Evolutionary conservation across 2,113 vertebrate genomes (phyloP), one percentile per base, ranked within the genome.

Genomic region (Phrynocephalus versicolor): DNA sequence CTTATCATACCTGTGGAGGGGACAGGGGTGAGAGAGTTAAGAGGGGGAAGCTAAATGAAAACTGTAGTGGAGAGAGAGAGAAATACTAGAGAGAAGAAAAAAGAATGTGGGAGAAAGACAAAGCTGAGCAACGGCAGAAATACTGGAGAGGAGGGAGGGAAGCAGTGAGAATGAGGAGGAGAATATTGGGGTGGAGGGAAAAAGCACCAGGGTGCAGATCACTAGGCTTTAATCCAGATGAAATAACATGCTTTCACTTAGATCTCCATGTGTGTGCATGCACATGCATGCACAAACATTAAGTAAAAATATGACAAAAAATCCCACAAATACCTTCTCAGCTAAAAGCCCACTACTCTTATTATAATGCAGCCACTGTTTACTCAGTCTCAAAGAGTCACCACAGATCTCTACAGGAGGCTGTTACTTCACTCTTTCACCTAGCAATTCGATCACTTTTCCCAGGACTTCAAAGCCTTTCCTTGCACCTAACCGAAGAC

Each of bases 401-500:
- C 35, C 76, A 67, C 35, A 79, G n/a, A 30, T 60, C 85, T 93
- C 79, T 87, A 65, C 87, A 83, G 85, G 84, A 91, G 35, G 41
- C 81, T 91, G 91, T 88, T 90, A 81, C 1, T n/a, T 30, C 73
- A 89, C 70, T 87, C 30, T 75, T 93, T 91, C 78, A 90, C 77
- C 86, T 64, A 27, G 65, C 90, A 83, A 89, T 86, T 87, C 0
- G 35, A 90, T 88, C 91, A 93, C 89, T 16, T 90, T 87, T 94
- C 71, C 76, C 81, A 90, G 71, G 81, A 91, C 79, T 93, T 93
- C 87, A 94, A 87, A 93, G 62, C 0, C 85, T n/a, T 37, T 80
- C 80, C 87, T 85, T 89, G 69, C 60, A 62, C 74, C 65, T 85
- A 87, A 77, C 55, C 65, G 87, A 87, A 83, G 76, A 91, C 85